Evolutionary conservation across 2,888 invertebrate genomes (phyloP).

Genomic region (Diplazon laetatorius): DNA sequence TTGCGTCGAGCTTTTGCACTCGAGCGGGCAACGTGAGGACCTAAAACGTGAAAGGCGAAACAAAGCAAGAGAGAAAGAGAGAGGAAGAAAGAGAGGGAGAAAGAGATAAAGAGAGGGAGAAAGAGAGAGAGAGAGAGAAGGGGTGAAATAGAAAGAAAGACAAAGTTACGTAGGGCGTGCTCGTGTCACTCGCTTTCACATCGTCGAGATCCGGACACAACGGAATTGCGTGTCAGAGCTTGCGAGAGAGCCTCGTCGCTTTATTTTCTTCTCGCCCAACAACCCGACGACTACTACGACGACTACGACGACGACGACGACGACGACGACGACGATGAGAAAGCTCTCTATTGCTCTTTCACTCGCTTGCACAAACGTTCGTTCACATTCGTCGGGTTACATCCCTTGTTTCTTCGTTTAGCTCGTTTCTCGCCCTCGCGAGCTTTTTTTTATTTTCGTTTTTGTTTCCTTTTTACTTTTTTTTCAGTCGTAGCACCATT

Average conservation of each 20-base stretch:
- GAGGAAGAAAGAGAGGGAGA: no score
- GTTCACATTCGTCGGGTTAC: neutral
- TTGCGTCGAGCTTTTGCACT: conserved; percentile 34
- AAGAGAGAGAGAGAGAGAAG: neutral
- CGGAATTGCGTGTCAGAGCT: conserved; percentile 45
- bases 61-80: no score
- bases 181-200: conserved; percentile 44
- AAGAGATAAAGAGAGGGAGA: neutral
- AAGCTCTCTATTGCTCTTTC: conserved; percentile 36
- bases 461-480: no score
- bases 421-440: neutral
- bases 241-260: conserved; percentile 41
- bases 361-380: conserved; percentile 30
- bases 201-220: conserved; percentile 45
- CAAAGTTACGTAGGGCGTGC: conserved; percentile 10
- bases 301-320: conserved; percentile 5
- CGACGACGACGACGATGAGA: neutral
- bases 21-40: conserved; percentile 14
- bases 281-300: neutral
- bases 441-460: neutral
- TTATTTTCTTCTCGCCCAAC: conserved; percentile 57
- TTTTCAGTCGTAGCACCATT: no score
- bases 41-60: neutral
- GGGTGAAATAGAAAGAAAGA: conserved; percentile 10
- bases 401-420: conserved; percentile 22